These are phyloP conservation scores for Butastur rufipennis DNA, from an alignment of 2,113 vertebrate genomes.

Conservation along the genomic window DNA sequence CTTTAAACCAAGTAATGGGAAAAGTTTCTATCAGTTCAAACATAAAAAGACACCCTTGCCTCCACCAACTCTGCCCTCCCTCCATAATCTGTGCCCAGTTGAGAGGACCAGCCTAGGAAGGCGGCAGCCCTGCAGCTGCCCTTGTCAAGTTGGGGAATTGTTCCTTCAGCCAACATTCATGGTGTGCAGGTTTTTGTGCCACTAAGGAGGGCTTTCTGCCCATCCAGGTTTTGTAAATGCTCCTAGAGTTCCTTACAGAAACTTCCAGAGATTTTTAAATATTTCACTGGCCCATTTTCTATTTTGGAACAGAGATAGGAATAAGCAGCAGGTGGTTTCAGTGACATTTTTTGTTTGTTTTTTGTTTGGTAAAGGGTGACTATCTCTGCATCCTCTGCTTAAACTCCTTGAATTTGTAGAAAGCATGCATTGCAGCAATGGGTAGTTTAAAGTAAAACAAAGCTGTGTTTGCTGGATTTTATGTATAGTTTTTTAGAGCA, in stretches of 20 bases:
- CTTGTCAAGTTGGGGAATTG: neutral
- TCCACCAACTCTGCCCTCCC: neutral
- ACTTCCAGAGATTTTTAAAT: neutral
- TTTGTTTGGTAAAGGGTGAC: neutral
- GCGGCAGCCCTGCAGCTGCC: neutral
- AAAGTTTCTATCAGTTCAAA: neutral
- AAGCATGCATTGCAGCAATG: neutral
- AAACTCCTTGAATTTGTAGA: neutral
- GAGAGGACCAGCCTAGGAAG: neutral
- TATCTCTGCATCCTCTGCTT: neutral
- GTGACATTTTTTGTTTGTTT: neutral
- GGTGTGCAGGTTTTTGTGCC: neutral
- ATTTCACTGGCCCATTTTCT: neutral
- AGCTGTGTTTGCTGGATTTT: neutral
- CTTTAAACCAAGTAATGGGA: neutral
- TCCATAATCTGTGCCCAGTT: neutral
- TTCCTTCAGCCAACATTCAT: neutral
- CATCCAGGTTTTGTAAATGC: neutral
- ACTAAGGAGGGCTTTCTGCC: neutral
- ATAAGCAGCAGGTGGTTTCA: neutral
- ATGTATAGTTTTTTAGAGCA: neutral
- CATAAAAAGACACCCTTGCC: neutral
- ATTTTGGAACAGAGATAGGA: neutral
- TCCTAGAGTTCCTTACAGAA: neutral
- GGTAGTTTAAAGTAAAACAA: neutral